phyloP scores from a whole-genome alignment of 1,140 invertebrate genomes.

The Tetragnatha versicolor region DNA sequence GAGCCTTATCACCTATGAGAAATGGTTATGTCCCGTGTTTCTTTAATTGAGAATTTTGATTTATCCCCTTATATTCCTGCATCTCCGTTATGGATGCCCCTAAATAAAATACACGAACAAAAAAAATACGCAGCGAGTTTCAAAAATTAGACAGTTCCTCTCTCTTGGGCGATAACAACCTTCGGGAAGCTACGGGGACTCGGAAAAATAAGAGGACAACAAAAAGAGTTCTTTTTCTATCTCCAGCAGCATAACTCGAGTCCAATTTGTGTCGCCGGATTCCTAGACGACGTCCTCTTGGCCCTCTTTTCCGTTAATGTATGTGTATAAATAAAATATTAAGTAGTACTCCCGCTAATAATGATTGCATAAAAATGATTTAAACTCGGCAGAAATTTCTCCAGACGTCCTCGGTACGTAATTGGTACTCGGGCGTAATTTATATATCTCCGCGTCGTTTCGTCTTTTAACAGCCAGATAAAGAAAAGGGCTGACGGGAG shows the following conservation, averaged over 20 bases:
- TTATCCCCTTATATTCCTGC: too few relatives aligned
- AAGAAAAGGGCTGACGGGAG: slow-evolving; percentile 2
- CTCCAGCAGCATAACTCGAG: neutral
- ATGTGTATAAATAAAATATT: slow-evolving; percentile 54
- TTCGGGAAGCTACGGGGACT: too few relatives aligned
- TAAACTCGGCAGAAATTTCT: slow-evolving; percentile 33
- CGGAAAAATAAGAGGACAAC: too few relatives aligned
- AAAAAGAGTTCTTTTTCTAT: too few relatives aligned
- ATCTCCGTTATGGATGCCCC: too few relatives aligned
- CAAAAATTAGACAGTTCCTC: too few relatives aligned
- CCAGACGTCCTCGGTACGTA: slow-evolving; percentile 24
- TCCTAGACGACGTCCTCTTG: neutral
- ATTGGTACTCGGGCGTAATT: slow-evolving; percentile 48
- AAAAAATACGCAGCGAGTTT: too few relatives aligned
- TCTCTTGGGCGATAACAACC: too few relatives aligned
- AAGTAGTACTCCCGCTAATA: slow-evolving; percentile 47
- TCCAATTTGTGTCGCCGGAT: slow-evolving; percentile 5
- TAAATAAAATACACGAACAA: too few relatives aligned
- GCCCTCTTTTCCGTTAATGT: neutral
- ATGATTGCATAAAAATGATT: slow-evolving; percentile 54
- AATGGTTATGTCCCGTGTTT: too few relatives aligned
- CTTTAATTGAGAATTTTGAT: too few relatives aligned
- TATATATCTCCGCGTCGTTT: slow-evolving; percentile 24
- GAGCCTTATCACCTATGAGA: too few relatives aligned
- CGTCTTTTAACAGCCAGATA: slow-evolving; percentile 21